These are phyloP conservation scores for Brachionus calyciflorus DNA, from an alignment of 1,140 invertebrate species.

Conservation along the genomic window DNA sequence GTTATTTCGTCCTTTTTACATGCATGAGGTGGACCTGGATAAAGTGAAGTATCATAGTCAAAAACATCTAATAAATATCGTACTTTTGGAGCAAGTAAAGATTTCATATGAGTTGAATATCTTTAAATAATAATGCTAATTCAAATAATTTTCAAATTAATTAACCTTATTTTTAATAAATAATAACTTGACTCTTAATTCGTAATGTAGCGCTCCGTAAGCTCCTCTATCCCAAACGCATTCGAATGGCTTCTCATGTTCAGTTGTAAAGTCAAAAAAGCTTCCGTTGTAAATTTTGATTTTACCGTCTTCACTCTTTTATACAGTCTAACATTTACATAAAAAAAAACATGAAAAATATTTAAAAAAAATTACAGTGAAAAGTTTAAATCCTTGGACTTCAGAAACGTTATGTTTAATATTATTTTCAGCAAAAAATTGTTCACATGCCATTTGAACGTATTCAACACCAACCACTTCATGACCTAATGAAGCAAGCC, in stretches of 20 bases:
- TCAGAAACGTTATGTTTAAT: not conserved
- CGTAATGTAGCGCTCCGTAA: not conserved
- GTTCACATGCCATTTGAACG: constrained; percentile 1
- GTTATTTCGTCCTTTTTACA: not conserved
- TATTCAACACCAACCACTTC: constrained; percentile 16
- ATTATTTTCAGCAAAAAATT: constrained; percentile 27
- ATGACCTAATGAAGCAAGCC: constrained; percentile 32
- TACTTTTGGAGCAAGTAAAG: not conserved
- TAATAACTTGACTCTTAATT: constrained; percentile 10
- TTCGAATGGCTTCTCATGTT: constrained; percentile 24
- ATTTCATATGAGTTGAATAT: constrained; percentile 1
- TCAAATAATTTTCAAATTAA: not conserved
- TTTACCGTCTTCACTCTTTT: constrained; percentile 1
- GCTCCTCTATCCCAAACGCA: constrained; percentile 45
- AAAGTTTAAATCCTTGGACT: constrained; percentile 1
- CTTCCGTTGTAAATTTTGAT: constrained; percentile 32
- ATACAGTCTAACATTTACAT: not conserved
- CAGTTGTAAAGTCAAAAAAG: constrained; percentile 24
- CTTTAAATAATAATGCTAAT: not conserved
- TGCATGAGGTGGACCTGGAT: constrained; percentile 18
- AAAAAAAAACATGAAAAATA: not conserved
- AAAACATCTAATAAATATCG: constrained; percentile 22
- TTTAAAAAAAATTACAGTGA: not conserved
- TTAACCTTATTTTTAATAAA: too few relatives aligned
- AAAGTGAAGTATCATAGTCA: constrained; percentile 28